Evolutionary conservation across 2,888 invertebrate species (phyloP), one percentile per base, ranked within the genome.

Genomic region (Megastigmus dorsalis): DNA sequence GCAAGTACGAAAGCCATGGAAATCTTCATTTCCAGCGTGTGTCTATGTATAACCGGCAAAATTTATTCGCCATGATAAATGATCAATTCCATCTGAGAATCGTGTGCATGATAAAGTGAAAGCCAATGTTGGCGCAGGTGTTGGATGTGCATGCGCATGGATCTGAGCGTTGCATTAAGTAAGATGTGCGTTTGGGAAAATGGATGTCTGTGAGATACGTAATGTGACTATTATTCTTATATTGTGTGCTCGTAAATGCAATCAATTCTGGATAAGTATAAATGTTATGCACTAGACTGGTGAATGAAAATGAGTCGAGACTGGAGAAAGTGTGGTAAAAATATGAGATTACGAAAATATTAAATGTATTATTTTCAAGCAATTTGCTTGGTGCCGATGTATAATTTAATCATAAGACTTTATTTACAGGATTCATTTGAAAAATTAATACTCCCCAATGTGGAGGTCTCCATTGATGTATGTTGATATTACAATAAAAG

Each of bases 221-320:
- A 48, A 68, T 20, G 13, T 38, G 28, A 28, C 38, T 30, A 48
- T 66, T 66, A 63, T 30, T 54, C 50, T 68, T 30, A 54, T 43
- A 41, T 54, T 18, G 2, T 15, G 28, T 10, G 38, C 54, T 54
- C 41, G 28, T 30, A 20, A 43, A 3, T 1, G 13, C 20, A 30
- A 20, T 52, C 30, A 28, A 66, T 30, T 41, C 3, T 18, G n/a
- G 23, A 18, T 66, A 55, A 66, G 43, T 43, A 30, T 43, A 30
- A 54, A 9, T 28, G 6, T 26, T 26, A 59, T 41, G 26, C 26
- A 59, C 1, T 59, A n/a, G n/a, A n/a, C n/a, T n/a, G n/a, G n/a
- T n/a, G n/a, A 10, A 3, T 9, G 33, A 15, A 54, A 9, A 33
- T 54, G 7, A 33, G 18, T 9, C 1, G 3, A 3, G 30, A 3